Conservation (phyloP, 2,113 vertebrate genomes). For the Loxodonta africana region DNA sequence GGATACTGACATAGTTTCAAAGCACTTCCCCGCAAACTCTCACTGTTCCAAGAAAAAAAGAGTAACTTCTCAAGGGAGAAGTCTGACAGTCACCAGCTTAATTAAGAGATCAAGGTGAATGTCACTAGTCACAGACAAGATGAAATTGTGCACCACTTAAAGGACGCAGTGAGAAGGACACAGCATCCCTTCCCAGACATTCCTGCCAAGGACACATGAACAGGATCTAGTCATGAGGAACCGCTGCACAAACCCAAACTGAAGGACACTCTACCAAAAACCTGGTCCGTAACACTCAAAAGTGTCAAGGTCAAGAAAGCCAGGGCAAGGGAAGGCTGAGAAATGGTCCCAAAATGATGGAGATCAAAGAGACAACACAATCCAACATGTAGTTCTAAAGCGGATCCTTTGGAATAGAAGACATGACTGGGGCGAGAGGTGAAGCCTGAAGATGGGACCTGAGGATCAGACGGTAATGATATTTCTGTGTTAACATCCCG, state of each 20-base stretch:
- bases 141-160: rapidly evolving
- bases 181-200: not conserved
- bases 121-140: not conserved
- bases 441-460: not conserved
- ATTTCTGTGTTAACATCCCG: rapidly evolving
- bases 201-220: not conserved
- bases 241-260: not conserved
- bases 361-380: not conserved
- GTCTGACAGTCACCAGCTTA: too few relatives aligned
- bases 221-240: not conserved
- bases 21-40: not conserved
- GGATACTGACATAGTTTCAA: not conserved
- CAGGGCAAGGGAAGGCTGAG: not conserved
- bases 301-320: not conserved
- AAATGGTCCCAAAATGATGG: not conserved
- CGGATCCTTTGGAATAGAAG: not conserved
- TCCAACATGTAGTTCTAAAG: not conserved
- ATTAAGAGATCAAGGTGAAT: not conserved
- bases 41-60: not conserved
- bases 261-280: not conserved
- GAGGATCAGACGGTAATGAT: rapidly evolving
- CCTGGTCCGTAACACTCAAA: not conserved
- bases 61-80: not conserved
- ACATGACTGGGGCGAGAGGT: rapidly evolving
- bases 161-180: not conserved